phyloP scores from a whole-genome alignment of 2,113 vertebrate genomes.

The Rhea pennata region DNA sequence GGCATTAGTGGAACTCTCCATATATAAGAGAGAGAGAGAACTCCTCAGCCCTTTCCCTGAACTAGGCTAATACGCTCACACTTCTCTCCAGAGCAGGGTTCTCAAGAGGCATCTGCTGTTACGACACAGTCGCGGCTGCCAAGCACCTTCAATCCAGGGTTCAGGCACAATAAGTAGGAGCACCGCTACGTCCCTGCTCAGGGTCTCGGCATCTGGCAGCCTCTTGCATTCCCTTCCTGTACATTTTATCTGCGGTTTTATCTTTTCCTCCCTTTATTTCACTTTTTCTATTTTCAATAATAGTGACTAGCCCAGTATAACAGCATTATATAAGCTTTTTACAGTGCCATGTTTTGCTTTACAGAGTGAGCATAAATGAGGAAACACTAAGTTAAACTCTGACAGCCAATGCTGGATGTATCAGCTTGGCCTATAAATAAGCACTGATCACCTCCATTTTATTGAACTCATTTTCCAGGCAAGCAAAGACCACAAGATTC shows the following conservation, averaged over 20 bases:
- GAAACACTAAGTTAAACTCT: slow-evolving; percentile 76
- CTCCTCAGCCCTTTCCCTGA: not conserved
- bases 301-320: slow-evolving; percentile 47
- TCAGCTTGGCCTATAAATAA: slow-evolving; percentile 82
- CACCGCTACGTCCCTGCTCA: not conserved
- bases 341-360: slow-evolving; percentile 48
- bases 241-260: not conserved
- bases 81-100: not conserved
- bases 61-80: not conserved
- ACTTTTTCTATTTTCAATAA: not conserved
- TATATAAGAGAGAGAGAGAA: not conserved
- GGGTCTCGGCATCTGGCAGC: not conserved
- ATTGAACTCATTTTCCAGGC: slow-evolving; percentile 84
- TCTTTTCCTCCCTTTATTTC: slow-evolving; percentile 22
- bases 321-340: slow-evolving; percentile 56
- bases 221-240: not conserved
- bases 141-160: not conserved
- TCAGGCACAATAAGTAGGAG: not conserved
- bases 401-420: slow-evolving; percentile 76
- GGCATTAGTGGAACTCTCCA: not conserved
- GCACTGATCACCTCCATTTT: slow-evolving; percentile 83
- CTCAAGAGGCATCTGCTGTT: not conserved
- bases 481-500: slow-evolving; percentile 80
- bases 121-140: not conserved
- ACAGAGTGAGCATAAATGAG: slow-evolving; percentile 71